A percentile compares a stretch with the other conserved stretches of the same genome.
phyloP scores from a whole-genome alignment of 2,113 vertebrate species.

The Turnix velox region DNA sequence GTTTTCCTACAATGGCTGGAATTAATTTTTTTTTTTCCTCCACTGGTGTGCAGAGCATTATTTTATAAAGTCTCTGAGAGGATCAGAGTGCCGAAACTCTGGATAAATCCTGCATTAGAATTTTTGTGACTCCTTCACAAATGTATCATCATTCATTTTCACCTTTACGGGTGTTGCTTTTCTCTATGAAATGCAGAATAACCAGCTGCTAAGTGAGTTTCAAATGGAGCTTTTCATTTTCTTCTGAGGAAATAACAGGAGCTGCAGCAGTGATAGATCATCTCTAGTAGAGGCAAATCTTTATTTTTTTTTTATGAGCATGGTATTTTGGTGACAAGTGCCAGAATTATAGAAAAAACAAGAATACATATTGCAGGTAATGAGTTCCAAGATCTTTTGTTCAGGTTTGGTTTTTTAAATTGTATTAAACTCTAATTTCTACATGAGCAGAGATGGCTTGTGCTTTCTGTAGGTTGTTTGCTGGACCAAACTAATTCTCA shows the following conservation, averaged over 20 bases:
- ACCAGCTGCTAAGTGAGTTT: conserved; percentile 61
- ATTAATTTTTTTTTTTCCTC: not conserved
- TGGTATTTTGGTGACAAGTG: conserved; percentile 24
- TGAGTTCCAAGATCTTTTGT: not conserved
- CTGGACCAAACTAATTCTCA: not conserved
- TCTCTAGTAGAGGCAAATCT: conserved; percentile 48
- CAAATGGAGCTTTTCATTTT: conserved; percentile 65
- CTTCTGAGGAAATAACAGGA: conserved; percentile 40
- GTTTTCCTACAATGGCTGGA: not conserved
- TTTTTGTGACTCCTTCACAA: conserved; percentile 64
- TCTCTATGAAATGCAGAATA: conserved; percentile 54
- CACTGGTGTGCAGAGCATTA: not conserved
- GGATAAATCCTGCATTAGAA: conserved; percentile 55
- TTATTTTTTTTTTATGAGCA: conserved; percentile 24
- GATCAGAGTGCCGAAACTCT: conserved; percentile 31
- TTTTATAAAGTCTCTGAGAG: conserved; percentile 46
- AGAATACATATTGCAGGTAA: conserved; percentile 31
- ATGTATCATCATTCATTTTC: conserved; percentile 51
- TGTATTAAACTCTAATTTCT: not conserved
- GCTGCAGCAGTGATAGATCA: conserved; percentile 46
- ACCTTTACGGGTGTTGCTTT: conserved; percentile 47
- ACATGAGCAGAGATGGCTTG: not conserved
- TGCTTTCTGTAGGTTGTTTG: not conserved
- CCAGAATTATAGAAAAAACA: conserved; percentile 42
- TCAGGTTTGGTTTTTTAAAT: not conserved